A percentile compares a stretch with the other conserved stretches of the same genome.
These are phyloP conservation scores for Galeopterus variegatus DNA, from an alignment of 2,113 vertebrate genomes.

Conservation along the genomic window DNA sequence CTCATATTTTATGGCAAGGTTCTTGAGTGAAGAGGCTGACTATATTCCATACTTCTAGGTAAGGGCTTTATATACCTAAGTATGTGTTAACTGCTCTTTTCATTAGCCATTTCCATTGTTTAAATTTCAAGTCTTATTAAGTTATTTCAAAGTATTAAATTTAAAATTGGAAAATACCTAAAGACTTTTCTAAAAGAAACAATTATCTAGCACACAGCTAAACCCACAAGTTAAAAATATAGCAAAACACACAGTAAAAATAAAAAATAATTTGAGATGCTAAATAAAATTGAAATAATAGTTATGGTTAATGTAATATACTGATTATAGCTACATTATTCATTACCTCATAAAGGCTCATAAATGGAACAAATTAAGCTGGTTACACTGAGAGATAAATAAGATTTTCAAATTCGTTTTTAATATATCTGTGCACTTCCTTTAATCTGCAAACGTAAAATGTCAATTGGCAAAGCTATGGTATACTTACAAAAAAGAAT, in stretches of 20 bases:
- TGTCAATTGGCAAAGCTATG: slow-evolving; percentile 61
- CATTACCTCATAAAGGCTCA: slow-evolving; percentile 58
- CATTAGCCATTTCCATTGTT: background rate
- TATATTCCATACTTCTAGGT: background rate
- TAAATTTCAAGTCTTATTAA: slow-evolving; percentile 40
- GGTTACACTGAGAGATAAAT: slow-evolving; percentile 60
- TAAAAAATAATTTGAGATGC: slow-evolving; percentile 47
- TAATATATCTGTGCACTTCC: slow-evolving; percentile 71
- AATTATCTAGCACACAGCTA: background rate
- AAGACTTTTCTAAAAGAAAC: slow-evolving; percentile 21
- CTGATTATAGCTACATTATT: slow-evolving; percentile 53
- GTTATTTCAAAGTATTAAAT: slow-evolving; percentile 53
- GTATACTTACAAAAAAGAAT: slow-evolving; percentile 55
- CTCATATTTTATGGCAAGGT: slow-evolving; percentile 31
- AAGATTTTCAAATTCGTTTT: slow-evolving; percentile 64
- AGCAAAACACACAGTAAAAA: slow-evolving; percentile 50
- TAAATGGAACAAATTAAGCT: slow-evolving; percentile 69
- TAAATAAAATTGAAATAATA: slow-evolving; percentile 55
- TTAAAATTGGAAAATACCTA: slow-evolving; percentile 50
- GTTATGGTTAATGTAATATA: slow-evolving; percentile 43
- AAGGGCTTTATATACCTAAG: background rate
- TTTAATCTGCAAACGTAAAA: slow-evolving; percentile 74
- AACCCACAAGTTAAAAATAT: slow-evolving; percentile 35
- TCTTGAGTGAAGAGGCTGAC: background rate
- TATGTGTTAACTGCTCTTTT: background rate